Evolutionary conservation across 37 sponge, comb jelly and placozoan species (phyloP), one percentile per base, ranked within the genome.

Genomic region (Cliona cf. orientalis): DNA sequence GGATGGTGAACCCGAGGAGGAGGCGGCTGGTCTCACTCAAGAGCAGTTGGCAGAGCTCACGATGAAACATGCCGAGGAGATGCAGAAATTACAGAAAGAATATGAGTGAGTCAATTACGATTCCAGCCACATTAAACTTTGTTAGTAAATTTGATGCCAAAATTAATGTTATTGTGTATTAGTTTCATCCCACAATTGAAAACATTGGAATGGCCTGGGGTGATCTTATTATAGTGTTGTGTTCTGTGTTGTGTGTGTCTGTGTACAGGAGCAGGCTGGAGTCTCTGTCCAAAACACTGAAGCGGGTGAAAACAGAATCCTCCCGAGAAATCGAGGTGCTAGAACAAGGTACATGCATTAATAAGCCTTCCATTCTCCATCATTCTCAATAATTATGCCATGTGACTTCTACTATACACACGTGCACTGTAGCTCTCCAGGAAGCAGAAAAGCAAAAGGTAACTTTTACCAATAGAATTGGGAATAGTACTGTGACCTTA

Each of bases 31-130:
- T 3, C 9, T 80, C 2, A 43, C 82, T 33, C 70, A 84, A 53
- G 78, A 90, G 35, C 64, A 91, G 41, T 12, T 91, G 46, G 89
- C 76, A 0, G 80, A 33, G 19, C 37, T 89, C 40, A 38, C 73
- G 1, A 14, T 88, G 72, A 36, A 78, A 44, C 92, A 94, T 64
- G 66, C 81, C 5, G 82, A 94, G 55, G 92, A 94, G 62, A 67
- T 94, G 72, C 33, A 83, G 66, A 58, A 69, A 25, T 38, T 94
- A 29, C 92, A 91, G 65, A 66, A 72, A 40, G 77, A 94, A 66
- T 87, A 91, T 55, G 92, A 84, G 95, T 94, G 56, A 66, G 87
- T 70, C 5, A 22, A 38, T 77, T 12, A 38, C 31, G n/a, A 22
- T 17, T 34, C 3, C 7, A 28, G 43, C 38, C 79, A 19, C n/a